A percentile compares a stretch with the other conserved stretches of the same genome.
Conservation (phyloP, 2,113 vertebrate genomes). For the Sphyrna mokarran region DNA sequence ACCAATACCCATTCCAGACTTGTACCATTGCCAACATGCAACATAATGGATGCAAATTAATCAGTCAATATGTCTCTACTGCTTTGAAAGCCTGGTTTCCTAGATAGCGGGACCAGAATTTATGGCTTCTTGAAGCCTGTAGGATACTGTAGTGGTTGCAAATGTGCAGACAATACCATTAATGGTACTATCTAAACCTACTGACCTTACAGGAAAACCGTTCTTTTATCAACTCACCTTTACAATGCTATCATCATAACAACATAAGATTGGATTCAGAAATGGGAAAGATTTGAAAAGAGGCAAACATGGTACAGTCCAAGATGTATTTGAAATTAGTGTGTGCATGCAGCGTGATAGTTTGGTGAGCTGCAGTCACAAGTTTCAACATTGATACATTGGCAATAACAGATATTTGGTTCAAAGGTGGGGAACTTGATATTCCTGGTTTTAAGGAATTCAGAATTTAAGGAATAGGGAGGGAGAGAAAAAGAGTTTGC, state of each 20-base stretch:
- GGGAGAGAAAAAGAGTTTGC: too few species aligned
- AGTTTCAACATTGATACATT: too few species aligned
- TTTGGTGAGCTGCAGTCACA: neutral
- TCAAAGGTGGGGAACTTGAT: too few species aligned
- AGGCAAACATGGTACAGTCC: neutral
- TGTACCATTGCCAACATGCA: neutral
- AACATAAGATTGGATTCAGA: neutral
- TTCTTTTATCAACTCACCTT: neutral
- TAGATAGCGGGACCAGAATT: neutral
- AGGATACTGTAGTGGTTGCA: neutral
- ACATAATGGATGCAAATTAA: neutral
- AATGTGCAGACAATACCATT: neutral
- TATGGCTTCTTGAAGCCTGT: neutral
- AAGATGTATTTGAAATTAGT: neutral
- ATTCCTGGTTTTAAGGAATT: too few species aligned
- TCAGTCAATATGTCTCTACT: neutral
- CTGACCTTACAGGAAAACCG: neutral
- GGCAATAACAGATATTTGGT: too few species aligned
- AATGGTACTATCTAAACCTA: neutral
- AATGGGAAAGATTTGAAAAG: neutral
- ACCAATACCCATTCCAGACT: neutral
- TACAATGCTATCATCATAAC: neutral
- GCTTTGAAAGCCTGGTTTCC: neutral
- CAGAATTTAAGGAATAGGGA: too few species aligned
- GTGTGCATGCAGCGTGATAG: neutral